Conservation (phyloP, 2,797 vertebrate genomes). For the Myotis myotis region DNA sequence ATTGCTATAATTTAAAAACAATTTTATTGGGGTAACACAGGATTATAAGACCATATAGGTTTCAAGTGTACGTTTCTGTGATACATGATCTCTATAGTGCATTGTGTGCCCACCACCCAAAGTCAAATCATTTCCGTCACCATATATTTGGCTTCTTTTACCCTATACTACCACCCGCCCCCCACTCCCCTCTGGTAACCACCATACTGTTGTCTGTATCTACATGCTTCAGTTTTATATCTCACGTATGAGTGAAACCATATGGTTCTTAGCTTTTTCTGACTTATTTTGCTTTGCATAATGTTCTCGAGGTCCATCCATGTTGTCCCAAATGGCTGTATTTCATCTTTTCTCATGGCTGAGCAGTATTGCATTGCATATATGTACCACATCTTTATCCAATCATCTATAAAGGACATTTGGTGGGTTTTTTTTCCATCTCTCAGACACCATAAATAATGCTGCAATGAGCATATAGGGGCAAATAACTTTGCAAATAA, state of each 20-base stretch:
- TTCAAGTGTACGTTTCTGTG: background rate
- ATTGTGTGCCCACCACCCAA: background rate
- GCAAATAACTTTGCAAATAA: background rate
- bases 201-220: background rate
- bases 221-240: background rate
- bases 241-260: background rate
- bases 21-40: background rate
- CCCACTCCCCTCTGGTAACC: background rate
- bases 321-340: background rate
- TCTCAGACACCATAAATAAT: background rate
- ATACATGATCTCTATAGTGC: background rate
- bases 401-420: background rate
- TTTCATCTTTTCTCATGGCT: background rate
- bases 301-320: background rate
- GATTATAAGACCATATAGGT: background rate
- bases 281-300: background rate
- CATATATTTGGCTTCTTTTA: background rate
- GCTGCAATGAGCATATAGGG: background rate
- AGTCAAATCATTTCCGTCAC: background rate
- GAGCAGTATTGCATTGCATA: background rate
- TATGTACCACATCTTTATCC: background rate
- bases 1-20: background rate
- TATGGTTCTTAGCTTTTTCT: background rate
- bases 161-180: background rate
- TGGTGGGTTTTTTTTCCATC: background rate